Evolutionary conservation across 2,888 invertebrate genomes (phyloP), one percentile per base, ranked within the genome.

Genomic region (Villa cingulata): DNA sequence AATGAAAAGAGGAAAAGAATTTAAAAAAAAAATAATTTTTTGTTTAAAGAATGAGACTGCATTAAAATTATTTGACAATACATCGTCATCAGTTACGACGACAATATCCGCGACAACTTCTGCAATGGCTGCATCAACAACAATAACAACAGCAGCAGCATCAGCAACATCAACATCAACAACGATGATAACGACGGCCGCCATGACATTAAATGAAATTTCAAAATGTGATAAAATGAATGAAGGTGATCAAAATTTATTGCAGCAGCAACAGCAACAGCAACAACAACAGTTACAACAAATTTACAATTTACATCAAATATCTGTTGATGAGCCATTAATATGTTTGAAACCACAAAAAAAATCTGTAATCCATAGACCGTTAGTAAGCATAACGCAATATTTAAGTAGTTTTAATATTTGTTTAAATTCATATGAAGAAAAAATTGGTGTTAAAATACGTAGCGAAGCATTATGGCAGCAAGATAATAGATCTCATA

Each of bases 381-480:
- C 87, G 0, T 74, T 80, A 38, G 74, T 86, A 17, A 81, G 81
- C 58, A 75, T 86, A 41, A 82, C 81, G 37, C 86, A 86, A 60
- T 83, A 80, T 60, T 70, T 86, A 36, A 85, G 86, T 49, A 83
- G 81, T 57, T 79, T 83, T 58, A 84, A 81, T 58, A 81, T 88
- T 18, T 84, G 85, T 62, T 75, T 88, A 56, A 77, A 78, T 45
- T 81, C 85, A 0, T 86, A 86, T 56, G 78, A 86, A 56, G 81
- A 82, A 60, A 72, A 86, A 36, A 73, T 83, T 59, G 79, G 81
- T 4, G 66, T 76, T 4, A 75, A 72, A 53, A 68, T 71, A 16
- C 69, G 70, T 32, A 70, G 72, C 34, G 75, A 75, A 49, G 59
- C 56, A 14, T 50, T 70, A 5, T 61, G 55, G 51, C 59, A 70